These are phyloP conservation scores for Oryzias javanicus DNA, from an alignment of 2,113 vertebrate genomes.

Conservation along the genomic window DNA sequence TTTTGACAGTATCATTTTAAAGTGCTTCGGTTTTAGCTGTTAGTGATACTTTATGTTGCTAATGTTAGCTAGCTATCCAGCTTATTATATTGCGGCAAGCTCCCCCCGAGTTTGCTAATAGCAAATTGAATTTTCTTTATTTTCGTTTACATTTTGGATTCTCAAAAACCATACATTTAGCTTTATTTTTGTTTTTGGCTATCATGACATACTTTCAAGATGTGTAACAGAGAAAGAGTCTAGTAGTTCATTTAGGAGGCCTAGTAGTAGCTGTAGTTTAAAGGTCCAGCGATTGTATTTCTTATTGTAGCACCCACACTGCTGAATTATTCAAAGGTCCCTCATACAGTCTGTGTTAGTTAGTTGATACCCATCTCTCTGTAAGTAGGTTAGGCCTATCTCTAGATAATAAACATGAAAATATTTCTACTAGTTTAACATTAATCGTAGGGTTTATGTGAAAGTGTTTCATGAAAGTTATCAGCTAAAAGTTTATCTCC, in stretches of 20 bases:
- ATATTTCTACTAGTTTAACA: not conserved
- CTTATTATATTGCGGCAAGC: slow-evolving; percentile 7
- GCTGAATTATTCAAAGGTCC: slow-evolving; percentile 68
- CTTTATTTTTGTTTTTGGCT: not conserved
- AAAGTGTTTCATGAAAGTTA: too few relatives aligned
- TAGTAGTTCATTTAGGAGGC: slow-evolving; percentile 53
- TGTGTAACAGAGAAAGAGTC: not conserved
- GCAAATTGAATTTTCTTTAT: not conserved
- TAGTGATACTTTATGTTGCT: slow-evolving; percentile 7
- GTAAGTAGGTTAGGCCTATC: slow-evolving; percentile 20
- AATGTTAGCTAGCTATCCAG: slow-evolving; percentile 32
- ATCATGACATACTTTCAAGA: not conserved
- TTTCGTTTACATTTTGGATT: not conserved
- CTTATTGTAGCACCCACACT: slow-evolving; percentile 51
- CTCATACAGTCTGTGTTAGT: slow-evolving; percentile 50
- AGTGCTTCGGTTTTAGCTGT: too few relatives aligned
- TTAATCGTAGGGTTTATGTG: too few relatives aligned
- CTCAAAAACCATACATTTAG: not conserved
- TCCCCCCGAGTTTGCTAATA: not conserved
- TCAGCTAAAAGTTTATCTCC: too few relatives aligned
- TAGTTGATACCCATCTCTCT: slow-evolving; percentile 54
- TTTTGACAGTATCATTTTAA: not conserved
- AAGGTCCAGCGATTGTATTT: slow-evolving; percentile 62
- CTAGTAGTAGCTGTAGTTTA: slow-evolving; percentile 36
- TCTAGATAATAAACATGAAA: slow-evolving; percentile 9